These are phyloP conservation scores for Lasiommata megera DNA, from an alignment of 2,888 invertebrate genomes.

Conservation along the genomic window DNA sequence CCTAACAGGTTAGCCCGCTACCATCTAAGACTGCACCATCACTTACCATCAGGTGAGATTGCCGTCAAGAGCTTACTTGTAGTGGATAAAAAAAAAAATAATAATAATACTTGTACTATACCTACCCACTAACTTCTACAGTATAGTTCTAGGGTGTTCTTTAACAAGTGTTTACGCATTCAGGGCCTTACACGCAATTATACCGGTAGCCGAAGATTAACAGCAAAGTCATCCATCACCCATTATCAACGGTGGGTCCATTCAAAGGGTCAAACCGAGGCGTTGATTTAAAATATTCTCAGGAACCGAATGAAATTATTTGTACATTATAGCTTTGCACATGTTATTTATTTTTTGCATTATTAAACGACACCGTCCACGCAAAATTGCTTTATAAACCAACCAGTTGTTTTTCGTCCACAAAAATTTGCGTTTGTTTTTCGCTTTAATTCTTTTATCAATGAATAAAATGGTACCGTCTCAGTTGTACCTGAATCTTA, in stretches of 20 bases:
- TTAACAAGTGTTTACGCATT: neutral
- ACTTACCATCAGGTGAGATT: too few species aligned
- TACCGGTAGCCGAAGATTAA: conserved; percentile 48
- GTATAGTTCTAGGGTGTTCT: too few species aligned
- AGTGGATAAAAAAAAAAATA: too few species aligned
- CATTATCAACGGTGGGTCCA: conserved; percentile 40
- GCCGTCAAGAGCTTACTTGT: too few species aligned
- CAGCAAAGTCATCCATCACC: conserved; percentile 49
- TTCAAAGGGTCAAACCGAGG: conserved; percentile 30
- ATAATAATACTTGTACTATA: too few species aligned
- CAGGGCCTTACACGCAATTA: conserved; percentile 46
- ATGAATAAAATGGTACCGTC: neutral
- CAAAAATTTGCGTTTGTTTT: neutral
- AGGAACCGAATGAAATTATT: conserved; percentile 19
- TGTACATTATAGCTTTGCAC: conserved; percentile 1
- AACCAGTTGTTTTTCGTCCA: neutral
- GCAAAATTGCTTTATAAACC: neutral
- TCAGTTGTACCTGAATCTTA: too few species aligned
- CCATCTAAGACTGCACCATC: too few species aligned
- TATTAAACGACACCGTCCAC: neutral
- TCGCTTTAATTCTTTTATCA: neutral
- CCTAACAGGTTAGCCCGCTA: too few species aligned
- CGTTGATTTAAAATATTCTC: conserved; percentile 30
- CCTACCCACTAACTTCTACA: too few species aligned
- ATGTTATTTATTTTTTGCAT: conserved; percentile 1